Evolutionary conservation across 2,797 vertebrate species (phyloP).

Genomic region (Enteromius unitaeniatus): DNA sequence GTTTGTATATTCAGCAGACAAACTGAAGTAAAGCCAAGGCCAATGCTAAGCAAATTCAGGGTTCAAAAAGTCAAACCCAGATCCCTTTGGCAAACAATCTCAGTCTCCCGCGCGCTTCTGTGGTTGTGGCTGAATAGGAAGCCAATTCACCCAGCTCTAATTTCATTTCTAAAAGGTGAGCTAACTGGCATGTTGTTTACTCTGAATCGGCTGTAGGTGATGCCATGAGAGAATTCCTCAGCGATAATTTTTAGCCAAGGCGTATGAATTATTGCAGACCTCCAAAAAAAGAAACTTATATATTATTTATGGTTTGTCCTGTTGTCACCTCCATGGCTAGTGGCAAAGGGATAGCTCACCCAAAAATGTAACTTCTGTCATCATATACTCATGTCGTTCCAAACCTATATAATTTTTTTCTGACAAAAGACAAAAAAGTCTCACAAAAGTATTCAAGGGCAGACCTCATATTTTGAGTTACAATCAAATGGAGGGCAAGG

Average conservation of each 20-base stretch:
- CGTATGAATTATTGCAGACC: background rate
- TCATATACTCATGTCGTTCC: background rate
- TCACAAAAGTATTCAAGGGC: background rate
- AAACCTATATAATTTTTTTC: background rate
- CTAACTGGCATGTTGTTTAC: constrained; percentile 11
- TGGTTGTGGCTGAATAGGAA: constrained; percentile 13
- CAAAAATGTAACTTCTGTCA: constrained; percentile 9
- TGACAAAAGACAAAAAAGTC: background rate
- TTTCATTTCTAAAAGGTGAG: constrained; percentile 17
- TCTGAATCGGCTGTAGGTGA: background rate
- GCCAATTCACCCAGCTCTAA: background rate
- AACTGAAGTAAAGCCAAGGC: constrained; percentile 58
- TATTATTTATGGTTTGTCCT: constrained; percentile 29
- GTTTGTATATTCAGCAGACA: constrained; percentile 43
- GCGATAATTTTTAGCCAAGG: background rate
- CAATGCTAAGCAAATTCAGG: constrained; percentile 60
- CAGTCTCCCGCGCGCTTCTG: constrained; percentile 40
- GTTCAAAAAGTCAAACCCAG: constrained; percentile 58
- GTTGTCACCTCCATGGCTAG: constrained; percentile 1
- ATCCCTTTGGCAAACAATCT: constrained; percentile 49
- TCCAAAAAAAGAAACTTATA: constrained; percentile 23
- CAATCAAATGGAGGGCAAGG: background rate
- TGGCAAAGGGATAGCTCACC: background rate
- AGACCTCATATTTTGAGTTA: background rate
- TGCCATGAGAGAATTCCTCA: background rate